These are phyloP conservation scores for Aleiodes sp. DNA, from an alignment of 1,140 invertebrate genomes.

Conservation along the genomic window DNA sequence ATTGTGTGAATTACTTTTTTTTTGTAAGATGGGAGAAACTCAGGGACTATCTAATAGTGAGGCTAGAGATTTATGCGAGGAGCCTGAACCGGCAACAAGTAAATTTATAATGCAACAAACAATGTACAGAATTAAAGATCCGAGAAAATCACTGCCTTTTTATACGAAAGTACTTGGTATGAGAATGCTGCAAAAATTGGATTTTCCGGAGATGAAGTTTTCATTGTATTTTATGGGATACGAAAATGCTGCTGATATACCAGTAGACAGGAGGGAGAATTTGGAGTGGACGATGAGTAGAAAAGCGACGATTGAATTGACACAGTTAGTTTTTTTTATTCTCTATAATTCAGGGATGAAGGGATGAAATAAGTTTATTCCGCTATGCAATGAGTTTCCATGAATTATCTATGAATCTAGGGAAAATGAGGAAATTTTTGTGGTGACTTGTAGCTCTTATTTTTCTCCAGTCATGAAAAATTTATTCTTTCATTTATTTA, in stretches of 20 bases:
- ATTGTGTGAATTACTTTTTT: too few species aligned
- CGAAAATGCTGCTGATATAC: conserved; percentile 79
- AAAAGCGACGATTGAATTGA: conserved; percentile 91
- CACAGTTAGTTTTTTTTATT: conserved; percentile 73
- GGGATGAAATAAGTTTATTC: neutral
- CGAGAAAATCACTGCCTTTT: conserved; percentile 85
- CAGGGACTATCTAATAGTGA: conserved; percentile 72
- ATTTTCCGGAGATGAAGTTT: conserved; percentile 71
- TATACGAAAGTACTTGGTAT: conserved; percentile 92
- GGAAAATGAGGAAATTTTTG: too few species aligned
- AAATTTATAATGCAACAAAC: conserved; percentile 95
- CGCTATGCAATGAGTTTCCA: too few species aligned
- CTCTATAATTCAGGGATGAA: neutral
- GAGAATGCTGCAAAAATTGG: conserved; percentile 63
- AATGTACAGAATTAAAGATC: conserved; percentile 95
- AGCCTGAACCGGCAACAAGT: conserved; percentile 72
- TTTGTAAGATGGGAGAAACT: conserved; percentile 71
- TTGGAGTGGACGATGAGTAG: conserved; percentile 81
- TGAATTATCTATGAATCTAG: too few species aligned
- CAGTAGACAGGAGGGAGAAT: conserved; percentile 74
- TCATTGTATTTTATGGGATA: conserved; percentile 93
- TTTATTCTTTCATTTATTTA: too few species aligned
- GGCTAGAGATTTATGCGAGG: conserved; percentile 72
- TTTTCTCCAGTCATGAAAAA: too few species aligned
- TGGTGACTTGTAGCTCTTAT: too few species aligned